Evolutionary conservation across 2,888 invertebrate species (phyloP).

Genomic region (Sicus ferrugineus): DNA sequence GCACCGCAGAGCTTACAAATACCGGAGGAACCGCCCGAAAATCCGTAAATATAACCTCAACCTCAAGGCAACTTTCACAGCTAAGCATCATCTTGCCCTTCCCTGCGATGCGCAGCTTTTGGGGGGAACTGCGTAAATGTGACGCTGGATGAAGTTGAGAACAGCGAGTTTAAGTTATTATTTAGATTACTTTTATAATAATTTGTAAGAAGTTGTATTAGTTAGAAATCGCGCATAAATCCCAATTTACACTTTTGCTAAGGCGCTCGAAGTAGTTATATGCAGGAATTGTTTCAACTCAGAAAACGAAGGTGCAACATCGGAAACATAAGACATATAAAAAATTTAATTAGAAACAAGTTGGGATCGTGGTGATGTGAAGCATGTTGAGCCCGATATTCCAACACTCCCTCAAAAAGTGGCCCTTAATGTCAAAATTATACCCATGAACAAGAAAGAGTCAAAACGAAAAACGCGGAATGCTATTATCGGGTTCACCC

Average conservation of each 20-base stretch:
- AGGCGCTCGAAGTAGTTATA: background rate
- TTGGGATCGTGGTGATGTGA: no score
- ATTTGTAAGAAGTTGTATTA: constrained; percentile 28
- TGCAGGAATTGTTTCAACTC: no score
- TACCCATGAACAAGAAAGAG: no score
- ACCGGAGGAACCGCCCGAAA: constrained; percentile 64
- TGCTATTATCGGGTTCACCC: no score
- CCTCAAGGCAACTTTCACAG: background rate
- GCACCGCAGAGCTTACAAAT: constrained; percentile 60
- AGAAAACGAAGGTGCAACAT: no score
- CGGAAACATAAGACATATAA: no score
- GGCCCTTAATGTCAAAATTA: no score
- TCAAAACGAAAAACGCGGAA: no score
- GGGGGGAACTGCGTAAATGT: constrained; percentile 32
- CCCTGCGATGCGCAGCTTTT: constrained; percentile 20
- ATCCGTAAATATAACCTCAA: constrained; percentile 55
- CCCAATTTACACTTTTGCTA: background rate
- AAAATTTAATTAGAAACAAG: no score
- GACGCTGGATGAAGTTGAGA: constrained; percentile 14
- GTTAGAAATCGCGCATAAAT: constrained; percentile 27
- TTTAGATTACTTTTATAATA: constrained; percentile 31
- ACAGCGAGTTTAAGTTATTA: constrained; percentile 33
- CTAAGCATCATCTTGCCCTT: constrained; percentile 5
- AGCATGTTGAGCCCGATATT: no score
- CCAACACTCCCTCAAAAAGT: no score